A percentile compares a stretch with the other conserved stretches of the same genome.
Evolutionary conservation across 2,113 vertebrate species (phyloP).

Genomic region (Zapus hudsonius): DNA sequence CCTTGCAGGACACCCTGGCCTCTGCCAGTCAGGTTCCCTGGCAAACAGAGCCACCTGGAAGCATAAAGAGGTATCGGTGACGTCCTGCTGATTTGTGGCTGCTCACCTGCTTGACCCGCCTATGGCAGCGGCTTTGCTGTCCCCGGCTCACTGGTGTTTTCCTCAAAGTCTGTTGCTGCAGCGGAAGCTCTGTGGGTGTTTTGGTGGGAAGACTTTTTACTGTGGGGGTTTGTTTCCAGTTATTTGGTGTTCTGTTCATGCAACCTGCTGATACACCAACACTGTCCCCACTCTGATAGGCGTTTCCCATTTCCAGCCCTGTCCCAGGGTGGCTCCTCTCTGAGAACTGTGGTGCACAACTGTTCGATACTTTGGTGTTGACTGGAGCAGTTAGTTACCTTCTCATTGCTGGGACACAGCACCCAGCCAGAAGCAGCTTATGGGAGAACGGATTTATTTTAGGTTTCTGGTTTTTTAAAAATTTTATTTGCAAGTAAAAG

Average conservation of each 20-base stretch:
- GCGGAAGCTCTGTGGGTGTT: fast-evolving
- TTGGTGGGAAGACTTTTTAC: not conserved
- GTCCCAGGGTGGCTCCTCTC: not conserved
- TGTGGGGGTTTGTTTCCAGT: no score
- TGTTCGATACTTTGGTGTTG: not conserved
- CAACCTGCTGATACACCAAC: not conserved
- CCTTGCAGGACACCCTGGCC: slow-evolving; percentile 86
- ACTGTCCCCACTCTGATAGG: not conserved
- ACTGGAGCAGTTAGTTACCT: no score
- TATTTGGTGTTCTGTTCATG: not conserved
- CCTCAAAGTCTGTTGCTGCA: not conserved
- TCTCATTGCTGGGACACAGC: no score
- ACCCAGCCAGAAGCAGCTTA: no score
- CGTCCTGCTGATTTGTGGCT: not conserved
- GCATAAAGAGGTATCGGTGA: slow-evolving; percentile 87
- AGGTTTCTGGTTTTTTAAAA: no score
- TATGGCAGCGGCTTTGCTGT: not conserved
- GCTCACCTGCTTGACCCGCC: not conserved
- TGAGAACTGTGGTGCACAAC: not conserved
- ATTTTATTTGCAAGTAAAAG: no score
- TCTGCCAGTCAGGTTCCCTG: slow-evolving; percentile 84
- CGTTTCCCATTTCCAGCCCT: not conserved
- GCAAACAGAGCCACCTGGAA: slow-evolving; percentile 82
- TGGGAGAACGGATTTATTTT: no score
- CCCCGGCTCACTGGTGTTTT: not conserved